Evolutionary conservation across 2,113 vertebrate genomes (phyloP), one percentile per base, ranked within the genome.

Genomic region (Rhinopomastus cyanomelas): DNA sequence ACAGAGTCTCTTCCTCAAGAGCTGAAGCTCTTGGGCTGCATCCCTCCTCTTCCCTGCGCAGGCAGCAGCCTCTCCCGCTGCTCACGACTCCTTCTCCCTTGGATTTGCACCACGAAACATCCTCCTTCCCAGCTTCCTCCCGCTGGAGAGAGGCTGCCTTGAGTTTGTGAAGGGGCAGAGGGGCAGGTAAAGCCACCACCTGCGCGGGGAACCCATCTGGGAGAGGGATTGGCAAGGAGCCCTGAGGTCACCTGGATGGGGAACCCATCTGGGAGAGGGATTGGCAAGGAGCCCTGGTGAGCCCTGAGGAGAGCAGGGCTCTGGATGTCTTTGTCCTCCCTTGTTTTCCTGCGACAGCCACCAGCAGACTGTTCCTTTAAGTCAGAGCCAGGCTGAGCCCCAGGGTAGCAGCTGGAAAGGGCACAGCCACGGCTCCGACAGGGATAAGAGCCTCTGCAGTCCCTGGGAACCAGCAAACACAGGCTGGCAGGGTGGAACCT

Each of bases 391-490:
- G 74, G 34, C 66, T 78, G 80, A 56, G 68, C 71, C 84, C 90
- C 75, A 66, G 75, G 87, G 44, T 2, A 69, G 76, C 57, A 90
- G 66, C 76, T 88, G 76, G 87, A 79, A 89, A 90, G 87, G 87
- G 76, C 86, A 84, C 17, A 26, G 72, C 87, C 79, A 25, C 3
- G 5, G 83, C 68, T 77, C 87, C 32, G 2, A 39, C 80, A 55
- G 87, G 61, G 93, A 56, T 52, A 68, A 69, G 76, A 88, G 76
- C 80, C 67, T 65, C 85, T 52, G 81, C 67, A 34, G 67, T 46
- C n/a, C 39, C 44, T n/a, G 34, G 71, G 90, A 69, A 60, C 36
- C 6, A n/a, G 56, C 71, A 69, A 39, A 26, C 30, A 18, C 0
- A 11, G 68, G 57, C 44, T 71, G 48, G 3, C 1, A 5, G 57